Percentiles rank a stretch among this genome's conserved stretches.
These are phyloP conservation scores for Pleuronectes platessa DNA, from an alignment of 2,113 vertebrate genomes.

Conservation along the genomic window DNA sequence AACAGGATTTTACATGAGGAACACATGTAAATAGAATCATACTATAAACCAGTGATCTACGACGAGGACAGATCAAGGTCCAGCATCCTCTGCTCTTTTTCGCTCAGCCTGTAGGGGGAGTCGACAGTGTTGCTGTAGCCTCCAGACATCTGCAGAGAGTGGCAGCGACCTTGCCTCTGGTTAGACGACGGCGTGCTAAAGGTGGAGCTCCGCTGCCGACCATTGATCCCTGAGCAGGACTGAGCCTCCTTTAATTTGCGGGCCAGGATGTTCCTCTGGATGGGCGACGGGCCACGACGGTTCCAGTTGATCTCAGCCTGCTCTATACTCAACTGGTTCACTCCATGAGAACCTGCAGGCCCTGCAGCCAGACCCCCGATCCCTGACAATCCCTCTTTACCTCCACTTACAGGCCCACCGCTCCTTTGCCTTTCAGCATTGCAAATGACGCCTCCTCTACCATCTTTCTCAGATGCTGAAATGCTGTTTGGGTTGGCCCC, in stretches of 20 bases:
- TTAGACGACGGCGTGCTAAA: conserved; percentile 82
- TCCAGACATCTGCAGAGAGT: conserved; percentile 87
- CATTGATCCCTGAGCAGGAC: conserved; percentile 63
- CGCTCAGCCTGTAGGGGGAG: conserved; percentile 88
- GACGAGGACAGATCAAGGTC: conserved; percentile 85
- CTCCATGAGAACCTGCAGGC: background rate
- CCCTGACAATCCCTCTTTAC: conserved; percentile 65
- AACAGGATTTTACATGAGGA: no score
- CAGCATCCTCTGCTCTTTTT: conserved; percentile 90
- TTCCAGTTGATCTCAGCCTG: conserved; percentile 85
- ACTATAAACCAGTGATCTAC: conserved; percentile 57
- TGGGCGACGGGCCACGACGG: conserved; percentile 88
- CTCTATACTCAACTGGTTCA: conserved; percentile 64
- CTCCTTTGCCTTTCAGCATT: conserved; percentile 30
- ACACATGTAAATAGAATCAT: no score
- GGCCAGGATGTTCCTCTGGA: conserved; percentile 84
- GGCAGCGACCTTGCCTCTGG: conserved; percentile 84
- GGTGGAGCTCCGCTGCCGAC: conserved; percentile 81
- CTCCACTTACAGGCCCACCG: conserved; percentile 3
- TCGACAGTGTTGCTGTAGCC: conserved; percentile 86
- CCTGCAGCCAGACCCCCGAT: conserved; percentile 53
- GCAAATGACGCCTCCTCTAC: conserved; percentile 23
- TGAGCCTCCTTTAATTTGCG: conserved; percentile 85
- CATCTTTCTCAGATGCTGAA: conserved; percentile 23
- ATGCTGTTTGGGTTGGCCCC: conserved; percentile 62